A percentile compares a stretch with the other conserved stretches of the same genome.
These are phyloP conservation scores for Brachionus paranguensis DNA, from an alignment of 1,140 invertebrate species.

Conservation along the genomic window DNA sequence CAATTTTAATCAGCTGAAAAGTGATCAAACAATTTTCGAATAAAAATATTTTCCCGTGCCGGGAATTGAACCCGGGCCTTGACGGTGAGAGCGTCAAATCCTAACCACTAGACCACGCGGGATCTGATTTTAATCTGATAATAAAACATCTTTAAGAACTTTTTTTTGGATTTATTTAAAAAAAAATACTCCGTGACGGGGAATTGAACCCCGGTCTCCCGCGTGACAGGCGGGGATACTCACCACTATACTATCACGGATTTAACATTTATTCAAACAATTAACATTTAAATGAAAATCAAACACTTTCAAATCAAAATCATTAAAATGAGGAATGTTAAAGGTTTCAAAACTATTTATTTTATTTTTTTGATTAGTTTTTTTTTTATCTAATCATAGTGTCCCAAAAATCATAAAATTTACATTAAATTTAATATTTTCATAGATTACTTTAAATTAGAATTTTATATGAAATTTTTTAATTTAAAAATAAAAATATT, in stretches of 20 bases:
- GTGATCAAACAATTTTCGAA: not conserved
- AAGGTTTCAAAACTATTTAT: not conserved
- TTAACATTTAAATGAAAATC: not conserved
- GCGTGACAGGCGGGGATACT: not conserved
- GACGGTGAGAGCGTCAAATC: not conserved
- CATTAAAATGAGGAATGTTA: not conserved
- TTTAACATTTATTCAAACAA: not conserved
- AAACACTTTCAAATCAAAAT: not conserved
- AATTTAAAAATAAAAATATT: too few relatives aligned
- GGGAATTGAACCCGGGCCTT: not conserved
- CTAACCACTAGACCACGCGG: not conserved
- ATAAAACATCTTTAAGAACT: not conserved
- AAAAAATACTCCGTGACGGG: conserved; percentile 13
- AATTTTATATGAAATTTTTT: too few relatives aligned
- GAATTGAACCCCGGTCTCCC: not conserved
- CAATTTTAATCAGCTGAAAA: not conserved
- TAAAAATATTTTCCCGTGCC: not conserved
- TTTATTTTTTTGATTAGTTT: not conserved
- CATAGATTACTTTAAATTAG: too few relatives aligned
- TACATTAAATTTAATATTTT: too few relatives aligned
- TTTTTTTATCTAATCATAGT: not conserved
- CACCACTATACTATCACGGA: conserved; percentile 27
- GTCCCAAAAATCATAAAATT: too few relatives aligned
- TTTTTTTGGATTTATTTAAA: not conserved
- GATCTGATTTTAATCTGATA: not conserved